Percentiles rank a stretch among this genome's conserved stretches.
phyloP scores from a whole-genome alignment of 2,113 vertebrate species.

The Saccopteryx leptura region DNA sequence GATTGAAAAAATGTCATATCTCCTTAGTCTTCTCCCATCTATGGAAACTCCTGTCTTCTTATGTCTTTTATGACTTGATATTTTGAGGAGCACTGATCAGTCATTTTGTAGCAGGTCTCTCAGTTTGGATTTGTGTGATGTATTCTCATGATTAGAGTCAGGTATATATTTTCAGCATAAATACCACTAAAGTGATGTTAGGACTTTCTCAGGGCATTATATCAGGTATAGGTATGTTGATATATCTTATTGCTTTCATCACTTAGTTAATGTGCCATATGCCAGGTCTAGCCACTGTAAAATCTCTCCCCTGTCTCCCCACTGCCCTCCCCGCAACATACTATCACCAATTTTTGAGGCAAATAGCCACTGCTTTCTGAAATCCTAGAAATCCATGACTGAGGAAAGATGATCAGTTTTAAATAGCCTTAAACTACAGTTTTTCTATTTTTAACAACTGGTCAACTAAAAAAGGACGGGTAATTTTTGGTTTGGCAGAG shows the following conservation, averaged over 20 bases:
- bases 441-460: not conserved
- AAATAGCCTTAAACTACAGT: not conserved
- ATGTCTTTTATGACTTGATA: not conserved
- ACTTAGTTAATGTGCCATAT: not conserved
- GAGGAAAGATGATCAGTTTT: constrained; percentile 3
- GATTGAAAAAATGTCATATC: not conserved
- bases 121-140: not conserved
- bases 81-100: not conserved
- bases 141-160: not conserved
- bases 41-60: not conserved
- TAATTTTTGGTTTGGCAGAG: constrained; percentile 20
- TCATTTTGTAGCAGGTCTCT: constrained; percentile 11
- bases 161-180: not conserved
- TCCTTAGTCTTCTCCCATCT: not conserved
- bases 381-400: not conserved
- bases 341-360: not conserved
- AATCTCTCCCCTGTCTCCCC: not conserved
- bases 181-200: not conserved
- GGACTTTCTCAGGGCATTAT: not conserved
- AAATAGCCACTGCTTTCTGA: constrained; percentile 4
- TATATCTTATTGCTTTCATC: not conserved
- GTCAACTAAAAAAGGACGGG: not conserved
- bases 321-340: no score
- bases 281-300: not conserved
- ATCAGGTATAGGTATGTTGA: not conserved